Evolutionary conservation across 2,113 vertebrate species (phyloP).

Genomic region (Crotalus helleri): DNA sequence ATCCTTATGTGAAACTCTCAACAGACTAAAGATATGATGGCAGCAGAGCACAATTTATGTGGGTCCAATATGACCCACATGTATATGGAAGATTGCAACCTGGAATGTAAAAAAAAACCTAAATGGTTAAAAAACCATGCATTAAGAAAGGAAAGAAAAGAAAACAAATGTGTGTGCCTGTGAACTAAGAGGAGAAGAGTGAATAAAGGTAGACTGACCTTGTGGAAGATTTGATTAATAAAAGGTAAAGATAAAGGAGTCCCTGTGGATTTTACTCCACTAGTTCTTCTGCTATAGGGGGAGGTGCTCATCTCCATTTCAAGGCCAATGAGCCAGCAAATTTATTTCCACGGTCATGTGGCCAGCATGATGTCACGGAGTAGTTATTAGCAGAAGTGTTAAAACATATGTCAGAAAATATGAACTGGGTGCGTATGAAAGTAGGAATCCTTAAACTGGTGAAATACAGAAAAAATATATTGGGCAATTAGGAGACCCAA

Average conservation of each 20-base stretch:
- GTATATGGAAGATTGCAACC: background rate
- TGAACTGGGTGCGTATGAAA: background rate
- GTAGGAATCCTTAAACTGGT: background rate
- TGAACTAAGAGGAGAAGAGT: background rate
- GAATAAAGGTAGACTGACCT: background rate
- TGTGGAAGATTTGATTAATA: background rate
- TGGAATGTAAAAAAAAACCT: background rate
- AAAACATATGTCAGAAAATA: background rate
- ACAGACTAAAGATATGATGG: background rate
- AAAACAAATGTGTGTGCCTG: background rate
- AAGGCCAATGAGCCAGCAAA: background rate
- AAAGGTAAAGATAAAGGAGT: background rate
- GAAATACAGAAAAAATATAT: background rate
- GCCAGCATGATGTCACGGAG: background rate
- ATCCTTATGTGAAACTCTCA: too few relatives aligned
- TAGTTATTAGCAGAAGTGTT: background rate
- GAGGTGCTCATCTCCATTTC: background rate
- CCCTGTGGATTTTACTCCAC: background rate
- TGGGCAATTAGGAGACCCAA: background rate
- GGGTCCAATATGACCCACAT: background rate
- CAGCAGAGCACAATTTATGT: background rate
- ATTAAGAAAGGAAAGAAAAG: background rate
- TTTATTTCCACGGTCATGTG: background rate
- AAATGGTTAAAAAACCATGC: background rate
- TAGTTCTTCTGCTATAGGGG: background rate